Conservation (phyloP, 1,140 invertebrate species). For the Zaprionus inermis region DNA sequence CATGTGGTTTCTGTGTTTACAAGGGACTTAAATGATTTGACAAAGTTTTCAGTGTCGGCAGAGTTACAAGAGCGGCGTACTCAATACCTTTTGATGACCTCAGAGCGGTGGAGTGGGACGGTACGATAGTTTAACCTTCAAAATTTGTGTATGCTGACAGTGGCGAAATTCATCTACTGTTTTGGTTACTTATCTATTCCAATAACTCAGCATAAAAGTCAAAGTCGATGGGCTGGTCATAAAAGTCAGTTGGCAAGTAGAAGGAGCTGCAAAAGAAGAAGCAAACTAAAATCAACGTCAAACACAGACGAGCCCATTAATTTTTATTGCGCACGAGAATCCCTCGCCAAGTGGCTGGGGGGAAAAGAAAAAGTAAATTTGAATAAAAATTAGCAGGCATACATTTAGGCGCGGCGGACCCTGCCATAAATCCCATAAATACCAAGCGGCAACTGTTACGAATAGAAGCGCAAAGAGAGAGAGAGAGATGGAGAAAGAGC, state of each 20-base stretch:
- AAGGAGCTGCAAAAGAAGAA: slow-evolving; percentile 19
- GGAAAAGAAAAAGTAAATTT: slow-evolving; percentile 51
- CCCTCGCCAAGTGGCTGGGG: slow-evolving; percentile 7
- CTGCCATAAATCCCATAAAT: slow-evolving; percentile 66
- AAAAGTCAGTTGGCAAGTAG: slow-evolving; percentile 46
- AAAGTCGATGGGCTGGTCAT: slow-evolving; percentile 43
- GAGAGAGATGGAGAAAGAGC: not conserved
- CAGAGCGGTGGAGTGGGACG: not conserved
- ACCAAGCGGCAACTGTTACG: slow-evolving; percentile 74
- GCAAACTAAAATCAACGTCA: slow-evolving; percentile 76
- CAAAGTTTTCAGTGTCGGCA: slow-evolving; percentile 14
- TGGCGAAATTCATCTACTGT: slow-evolving; percentile 33
- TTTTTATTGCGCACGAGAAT: slow-evolving; percentile 72
- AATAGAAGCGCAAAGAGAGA: slow-evolving; percentile 32
- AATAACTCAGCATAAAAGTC: slow-evolving; percentile 55
- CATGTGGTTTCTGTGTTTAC: slow-evolving; percentile 14
- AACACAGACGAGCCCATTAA: slow-evolving; percentile 72
- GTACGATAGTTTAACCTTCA: slow-evolving; percentile 40
- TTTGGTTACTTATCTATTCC: slow-evolving; percentile 44
- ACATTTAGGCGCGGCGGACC: slow-evolving; percentile 58
- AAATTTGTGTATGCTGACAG: slow-evolving; percentile 35
- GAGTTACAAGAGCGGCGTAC: not conserved
- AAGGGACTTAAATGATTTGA: slow-evolving; percentile 14
- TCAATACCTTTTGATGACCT: slow-evolving; percentile 26
- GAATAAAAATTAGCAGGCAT: slow-evolving; percentile 78